These are phyloP conservation scores for Sminthurinus signatus DNA, from an alignment of 1,140 invertebrate genomes.

Conservation along the genomic window DNA sequence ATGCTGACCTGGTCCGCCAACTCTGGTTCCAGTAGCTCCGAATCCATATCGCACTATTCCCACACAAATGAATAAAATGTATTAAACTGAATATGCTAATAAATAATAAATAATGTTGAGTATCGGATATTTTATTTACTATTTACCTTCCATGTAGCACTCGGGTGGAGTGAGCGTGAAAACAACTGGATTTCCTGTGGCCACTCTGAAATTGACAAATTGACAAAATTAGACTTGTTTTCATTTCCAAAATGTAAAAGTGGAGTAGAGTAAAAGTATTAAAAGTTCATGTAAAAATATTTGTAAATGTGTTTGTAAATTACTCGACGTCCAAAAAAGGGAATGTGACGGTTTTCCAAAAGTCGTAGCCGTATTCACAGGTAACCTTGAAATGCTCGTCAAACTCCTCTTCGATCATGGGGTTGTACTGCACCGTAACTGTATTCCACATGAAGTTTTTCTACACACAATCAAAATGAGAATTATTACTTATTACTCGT, in stretches of 20 bases:
- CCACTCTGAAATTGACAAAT: conserved; percentile 59
- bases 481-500: neutral
- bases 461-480: conserved; percentile 46
- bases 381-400: conserved; percentile 95
- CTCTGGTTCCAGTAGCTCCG: conserved; percentile 61
- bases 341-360: conserved; percentile 94
- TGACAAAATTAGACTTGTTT: too few relatives aligned
- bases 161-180: conserved; percentile 87
- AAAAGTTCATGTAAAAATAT: neutral
- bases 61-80: too few relatives aligned
- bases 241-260: too few relatives aligned
- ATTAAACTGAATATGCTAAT: too few relatives aligned
- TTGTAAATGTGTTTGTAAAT: conserved; percentile 55
- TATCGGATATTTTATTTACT: too few relatives aligned
- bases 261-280: conserved; percentile 2
- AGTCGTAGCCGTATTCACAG: conserved; percentile 92
- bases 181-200: conserved; percentile 87
- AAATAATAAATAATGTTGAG: too few relatives aligned
- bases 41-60: conserved; percentile 30
- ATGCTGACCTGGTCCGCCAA: conserved; percentile 77
- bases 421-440: conserved; percentile 87
- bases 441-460: conserved; percentile 97
- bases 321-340: conserved; percentile 90
- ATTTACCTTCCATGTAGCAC: conserved; percentile 80
- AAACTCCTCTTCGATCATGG: conserved; percentile 86